Percentiles rank a stretch among this genome's conserved stretches.
These are phyloP conservation scores for Pan troglodytes DNA, from an alignment of 2,113 vertebrate species.

Conservation along the genomic window NHGRI_mPanTro3-v2.1_pri NC_072410.2:35636001-35636500, in stretches of 20 bases:
- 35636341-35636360: slow-evolving; percentile 55
- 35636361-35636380: slow-evolving; percentile 80
- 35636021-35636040: background rate
- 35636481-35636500: background rate
- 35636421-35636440: slow-evolving; percentile 87
- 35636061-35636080: background rate
- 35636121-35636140: slow-evolving; percentile 41
- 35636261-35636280: background rate
- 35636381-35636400: slow-evolving; percentile 86
- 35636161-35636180: slow-evolving; percentile 1
- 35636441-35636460: slow-evolving; percentile 89
- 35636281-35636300: background rate
- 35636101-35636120: slow-evolving; percentile 19
- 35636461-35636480: background rate
- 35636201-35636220: slow-evolving; percentile 8
- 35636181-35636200: slow-evolving; percentile 21
- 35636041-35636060: background rate
- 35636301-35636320: background rate
- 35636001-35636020: background rate
- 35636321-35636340: background rate
- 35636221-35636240: background rate
- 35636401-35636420: slow-evolving; percentile 85
- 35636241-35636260: slow-evolving; percentile 47
- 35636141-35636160: background rate
- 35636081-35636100: background rate